These are phyloP conservation scores for Trichopria drosophilae DNA, from an alignment of 2,888 invertebrate genomes.

Conservation along the genomic window DNA sequence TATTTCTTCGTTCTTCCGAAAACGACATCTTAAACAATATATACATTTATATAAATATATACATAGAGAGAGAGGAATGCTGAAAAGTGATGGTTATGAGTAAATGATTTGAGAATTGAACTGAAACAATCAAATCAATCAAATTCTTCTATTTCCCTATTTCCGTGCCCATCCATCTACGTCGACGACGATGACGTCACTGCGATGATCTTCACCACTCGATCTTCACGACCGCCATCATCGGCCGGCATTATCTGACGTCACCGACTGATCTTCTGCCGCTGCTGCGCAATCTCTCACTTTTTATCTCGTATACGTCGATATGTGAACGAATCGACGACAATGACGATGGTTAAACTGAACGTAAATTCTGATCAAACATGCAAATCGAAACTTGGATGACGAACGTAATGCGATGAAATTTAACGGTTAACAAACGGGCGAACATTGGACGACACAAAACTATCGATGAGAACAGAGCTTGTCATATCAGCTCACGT, in stretches of 20 bases:
- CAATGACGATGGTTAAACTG: background rate
- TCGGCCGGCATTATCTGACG: too few species aligned
- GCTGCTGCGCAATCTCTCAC: background rate
- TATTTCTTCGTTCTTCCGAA: too few species aligned
- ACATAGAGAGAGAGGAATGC: constrained; percentile 4
- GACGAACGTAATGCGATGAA: too few species aligned
- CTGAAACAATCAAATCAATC: constrained; percentile 46
- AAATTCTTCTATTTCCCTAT: constrained; percentile 59
- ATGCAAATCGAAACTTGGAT: constrained; percentile 13
- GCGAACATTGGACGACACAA: background rate
- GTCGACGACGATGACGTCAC: constrained; percentile 29
- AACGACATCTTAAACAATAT: background rate
- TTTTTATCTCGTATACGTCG: background rate
- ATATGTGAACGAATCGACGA: background rate
- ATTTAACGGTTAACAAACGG: too few species aligned
- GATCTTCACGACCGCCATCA: constrained; percentile 26
- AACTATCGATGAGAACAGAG: constrained; percentile 45
- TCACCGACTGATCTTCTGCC: too few species aligned
- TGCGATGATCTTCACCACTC: constrained; percentile 16
- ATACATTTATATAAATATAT: constrained; percentile 14
- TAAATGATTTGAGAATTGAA: background rate
- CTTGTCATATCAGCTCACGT: constrained; percentile 59
- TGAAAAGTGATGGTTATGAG: constrained; percentile 6
- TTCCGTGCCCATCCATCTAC: constrained; percentile 47
- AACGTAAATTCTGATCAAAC: background rate